Evolutionary conservation across 2,797 vertebrate genomes (phyloP).

Genomic region (Octomys mimax): DNA sequence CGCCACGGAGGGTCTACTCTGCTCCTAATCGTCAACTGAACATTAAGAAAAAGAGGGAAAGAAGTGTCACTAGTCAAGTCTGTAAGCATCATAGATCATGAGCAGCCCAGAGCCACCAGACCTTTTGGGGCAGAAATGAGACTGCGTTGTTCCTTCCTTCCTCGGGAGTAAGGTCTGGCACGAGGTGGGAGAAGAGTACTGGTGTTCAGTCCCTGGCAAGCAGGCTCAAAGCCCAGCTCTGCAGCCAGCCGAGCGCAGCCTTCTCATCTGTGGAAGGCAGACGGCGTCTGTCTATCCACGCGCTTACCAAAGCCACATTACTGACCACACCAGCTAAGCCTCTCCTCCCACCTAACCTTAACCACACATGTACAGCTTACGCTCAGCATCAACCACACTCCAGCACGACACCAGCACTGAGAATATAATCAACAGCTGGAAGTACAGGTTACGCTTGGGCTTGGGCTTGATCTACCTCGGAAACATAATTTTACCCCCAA

Average conservation of each 20-base stretch:
- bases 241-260: not conserved
- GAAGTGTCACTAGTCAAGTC: not conserved
- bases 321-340: not conserved
- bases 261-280: not conserved
- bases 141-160: too few species aligned
- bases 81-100: fast-evolving
- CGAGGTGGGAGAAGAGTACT: fast-evolving
- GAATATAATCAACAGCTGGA: not conserved
- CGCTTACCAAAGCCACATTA: not conserved
- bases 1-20: not conserved
- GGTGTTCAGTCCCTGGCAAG: not conserved
- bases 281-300: fast-evolving
- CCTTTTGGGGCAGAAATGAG: not conserved
- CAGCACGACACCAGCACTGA: too few species aligned
- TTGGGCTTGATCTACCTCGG: not conserved
- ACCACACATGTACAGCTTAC: fast-evolving
- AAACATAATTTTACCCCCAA: not conserved
- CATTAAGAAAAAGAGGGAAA: not conserved
- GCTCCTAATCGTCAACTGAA: not conserved
- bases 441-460: not conserved
- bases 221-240: not conserved
- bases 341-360: not conserved
- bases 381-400: fast-evolving
- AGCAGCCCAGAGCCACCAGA: not conserved
- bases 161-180: not conserved